phyloP scores from a whole-genome alignment of 2,797 vertebrate species.

The Percopsis omiscomaycus region DNA sequence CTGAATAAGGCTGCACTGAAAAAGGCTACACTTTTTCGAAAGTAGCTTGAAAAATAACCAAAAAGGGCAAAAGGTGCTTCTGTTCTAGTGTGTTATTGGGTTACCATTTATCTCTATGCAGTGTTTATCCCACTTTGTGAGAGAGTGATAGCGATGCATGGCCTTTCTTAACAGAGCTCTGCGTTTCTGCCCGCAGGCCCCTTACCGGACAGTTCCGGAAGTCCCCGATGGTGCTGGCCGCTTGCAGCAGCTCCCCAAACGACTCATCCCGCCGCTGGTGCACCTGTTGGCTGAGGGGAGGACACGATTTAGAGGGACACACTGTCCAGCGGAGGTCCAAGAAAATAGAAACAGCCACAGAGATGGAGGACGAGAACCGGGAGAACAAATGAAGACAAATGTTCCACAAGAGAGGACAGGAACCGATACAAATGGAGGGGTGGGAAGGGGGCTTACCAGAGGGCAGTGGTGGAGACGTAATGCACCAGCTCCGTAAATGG shows the following conservation, averaged over 20 bases:
- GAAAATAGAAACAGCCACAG: not conserved
- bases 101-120: too few species aligned
- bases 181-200: too few species aligned
- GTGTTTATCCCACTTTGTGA: not conserved
- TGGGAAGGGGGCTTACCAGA: slow-evolving; percentile 84
- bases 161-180: not conserved
- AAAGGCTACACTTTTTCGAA: too few species aligned
- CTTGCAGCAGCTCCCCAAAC: slow-evolving; percentile 92
- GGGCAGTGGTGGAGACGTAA: slow-evolving; percentile 94
- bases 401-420: slow-evolving; percentile 1
- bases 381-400: slow-evolving; percentile 17
- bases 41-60: too few species aligned
- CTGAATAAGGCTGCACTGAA: too few species aligned
- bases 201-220: slow-evolving; percentile 94
- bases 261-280: slow-evolving; percentile 80
- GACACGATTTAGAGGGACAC: not conserved
- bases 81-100: too few species aligned
- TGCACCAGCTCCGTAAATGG: slow-evolving; percentile 96
- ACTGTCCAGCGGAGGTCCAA: slow-evolving; percentile 20
- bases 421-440: slow-evolving; percentile 17
- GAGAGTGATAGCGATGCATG: not conserved
- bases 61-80: too few species aligned
- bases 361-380: not conserved
- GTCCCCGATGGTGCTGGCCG: slow-evolving; percentile 91
- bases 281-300: slow-evolving; percentile 70